Percentiles rank a stretch among this genome's conserved stretches.
These are phyloP conservation scores for Psix sp. DNA, from an alignment of 1,140 invertebrate species.

Conservation along the genomic window DNA sequence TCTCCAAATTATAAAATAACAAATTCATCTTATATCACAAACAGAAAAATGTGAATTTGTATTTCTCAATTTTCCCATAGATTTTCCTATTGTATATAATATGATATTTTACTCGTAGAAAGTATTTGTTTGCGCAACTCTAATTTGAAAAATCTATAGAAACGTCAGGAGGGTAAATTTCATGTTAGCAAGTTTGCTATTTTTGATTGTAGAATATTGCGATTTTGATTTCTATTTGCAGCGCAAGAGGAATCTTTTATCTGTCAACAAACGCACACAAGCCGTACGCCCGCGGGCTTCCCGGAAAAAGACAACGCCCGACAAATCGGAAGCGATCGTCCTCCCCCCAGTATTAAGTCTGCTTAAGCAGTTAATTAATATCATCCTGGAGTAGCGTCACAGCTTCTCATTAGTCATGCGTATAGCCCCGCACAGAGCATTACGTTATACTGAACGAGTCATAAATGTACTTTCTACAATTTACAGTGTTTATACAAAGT, in stretches of 20 bases:
- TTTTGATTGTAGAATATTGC: not conserved
- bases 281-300: constrained; percentile 89
- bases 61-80: too few species aligned
- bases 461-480: too few species aligned
- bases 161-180: too few species aligned
- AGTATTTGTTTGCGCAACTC: too few species aligned
- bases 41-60: too few species aligned
- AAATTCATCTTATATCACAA: too few species aligned
- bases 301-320: constrained; percentile 78
- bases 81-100: too few species aligned
- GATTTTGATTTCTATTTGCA: constrained; percentile 71
- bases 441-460: too few species aligned
- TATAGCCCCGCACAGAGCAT: constrained; percentile 40
- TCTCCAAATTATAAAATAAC: not conserved
- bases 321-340: constrained; percentile 75
- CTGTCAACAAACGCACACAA: constrained; percentile 90
- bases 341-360: constrained; percentile 76
- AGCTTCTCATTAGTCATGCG: constrained; percentile 51
- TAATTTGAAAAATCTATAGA: too few species aligned
- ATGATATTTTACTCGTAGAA: too few species aligned
- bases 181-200: constrained; percentile 1
- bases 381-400: constrained; percentile 72
- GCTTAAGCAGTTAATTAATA: constrained; percentile 75
- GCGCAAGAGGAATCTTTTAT: constrained; percentile 88
- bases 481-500: too few species aligned